A percentile compares a stretch with the other conserved stretches of the same genome.
phyloP scores from a whole-genome alignment of 2,888 invertebrate genomes.

The Lepetodrilus schrolli region DNA sequence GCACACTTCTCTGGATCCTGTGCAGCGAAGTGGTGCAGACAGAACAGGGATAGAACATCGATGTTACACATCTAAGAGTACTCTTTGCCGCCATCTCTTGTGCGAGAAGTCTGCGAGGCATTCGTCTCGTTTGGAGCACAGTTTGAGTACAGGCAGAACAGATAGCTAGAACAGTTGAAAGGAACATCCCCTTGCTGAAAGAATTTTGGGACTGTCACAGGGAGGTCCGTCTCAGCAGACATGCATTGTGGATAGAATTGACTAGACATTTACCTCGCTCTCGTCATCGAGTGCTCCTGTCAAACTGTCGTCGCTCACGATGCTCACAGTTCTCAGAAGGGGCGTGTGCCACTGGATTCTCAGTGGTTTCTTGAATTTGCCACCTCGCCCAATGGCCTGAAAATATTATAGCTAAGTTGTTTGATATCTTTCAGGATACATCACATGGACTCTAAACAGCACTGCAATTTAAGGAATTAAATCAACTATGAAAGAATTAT shows the following conservation, averaged over 20 bases:
- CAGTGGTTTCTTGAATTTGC: conserved; percentile 64
- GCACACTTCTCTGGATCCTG: no score
- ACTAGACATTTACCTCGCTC: conserved; percentile 42
- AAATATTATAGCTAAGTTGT: no score
- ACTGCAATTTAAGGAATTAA: no score
- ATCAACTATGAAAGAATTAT: no score
- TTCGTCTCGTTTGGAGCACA: no score
- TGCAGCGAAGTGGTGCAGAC: no score
- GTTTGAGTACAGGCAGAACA: neutral
- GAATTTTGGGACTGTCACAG: neutral
- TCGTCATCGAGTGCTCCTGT: conserved; percentile 42
- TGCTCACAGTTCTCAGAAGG: conserved; percentile 41
- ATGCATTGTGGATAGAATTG: neutral
- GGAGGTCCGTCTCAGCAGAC: neutral
- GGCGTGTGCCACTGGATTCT: conserved; percentile 68
- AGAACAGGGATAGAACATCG: no score
- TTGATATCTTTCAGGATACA: no score
- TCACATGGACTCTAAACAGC: no score
- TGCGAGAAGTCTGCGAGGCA: no score
- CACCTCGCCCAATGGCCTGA: conserved; percentile 66
- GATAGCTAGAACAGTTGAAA: neutral
- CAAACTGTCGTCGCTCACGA: conserved; percentile 37
- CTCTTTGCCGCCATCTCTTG: no score
- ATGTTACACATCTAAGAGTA: no score
- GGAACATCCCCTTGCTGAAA: neutral